Evolutionary conservation across 2,797 vertebrate genomes (phyloP).

Genomic region (Luscinia megarhynchos): DNA sequence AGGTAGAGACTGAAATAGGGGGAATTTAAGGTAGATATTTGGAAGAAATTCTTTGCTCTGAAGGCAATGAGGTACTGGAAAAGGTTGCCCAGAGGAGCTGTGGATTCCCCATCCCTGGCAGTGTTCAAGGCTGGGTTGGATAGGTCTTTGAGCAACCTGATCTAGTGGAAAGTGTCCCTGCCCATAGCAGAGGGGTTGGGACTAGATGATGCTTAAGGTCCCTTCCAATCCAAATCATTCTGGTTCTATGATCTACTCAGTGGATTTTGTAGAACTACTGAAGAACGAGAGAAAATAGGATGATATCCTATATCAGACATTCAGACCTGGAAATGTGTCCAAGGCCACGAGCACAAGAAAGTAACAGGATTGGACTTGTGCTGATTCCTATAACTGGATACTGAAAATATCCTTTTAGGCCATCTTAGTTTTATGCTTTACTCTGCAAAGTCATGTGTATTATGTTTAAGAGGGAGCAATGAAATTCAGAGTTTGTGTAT

Average conservation of each 20-base stretch:
- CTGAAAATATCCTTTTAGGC: neutral
- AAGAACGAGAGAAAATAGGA: neutral
- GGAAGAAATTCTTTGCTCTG: neutral
- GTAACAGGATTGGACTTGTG: neutral
- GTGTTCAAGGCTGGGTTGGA: neutral
- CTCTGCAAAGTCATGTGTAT: neutral
- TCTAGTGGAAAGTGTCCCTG: neutral
- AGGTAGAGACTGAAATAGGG: neutral
- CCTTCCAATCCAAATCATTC: neutral
- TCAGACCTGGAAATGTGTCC: neutral
- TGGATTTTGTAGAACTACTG: neutral
- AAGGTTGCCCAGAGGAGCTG: neutral
- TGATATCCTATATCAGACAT: neutral
- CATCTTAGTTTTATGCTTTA: neutral
- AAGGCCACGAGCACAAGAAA: neutral
- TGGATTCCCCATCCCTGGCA: neutral
- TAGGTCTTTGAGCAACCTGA: neutral
- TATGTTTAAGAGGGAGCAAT: neutral
- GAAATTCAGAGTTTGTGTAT: neutral
- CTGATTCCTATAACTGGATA: neutral
- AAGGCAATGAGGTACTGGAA: neutral
- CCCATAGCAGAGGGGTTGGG: neutral
- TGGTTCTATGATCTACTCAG: neutral
- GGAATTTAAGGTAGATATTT: neutral
- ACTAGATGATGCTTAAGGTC: neutral